Evolutionary conservation across 2,888 invertebrate species (phyloP), one percentile per base, ranked within the genome.

Genomic region (Eupelmus urozonus): DNA sequence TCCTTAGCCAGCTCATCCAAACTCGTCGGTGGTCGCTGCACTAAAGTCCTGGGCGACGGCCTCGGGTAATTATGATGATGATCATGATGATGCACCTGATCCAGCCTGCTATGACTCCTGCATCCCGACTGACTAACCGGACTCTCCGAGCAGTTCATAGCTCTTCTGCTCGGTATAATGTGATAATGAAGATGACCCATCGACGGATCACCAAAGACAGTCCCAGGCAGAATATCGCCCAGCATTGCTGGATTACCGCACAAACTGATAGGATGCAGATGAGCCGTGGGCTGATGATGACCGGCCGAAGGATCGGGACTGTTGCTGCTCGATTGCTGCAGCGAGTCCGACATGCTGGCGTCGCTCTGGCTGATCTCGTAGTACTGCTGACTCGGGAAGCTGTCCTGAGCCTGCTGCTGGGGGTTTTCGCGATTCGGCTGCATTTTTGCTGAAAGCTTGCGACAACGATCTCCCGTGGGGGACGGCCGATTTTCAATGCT

Each of bases 21-120:
- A 78, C 85, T 84, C 16, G 84, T 63, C 7, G 86, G 84, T 11
- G 86, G 80, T 11, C 59, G 18, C 16, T 25, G 20, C 18, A 83
- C 82, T 40, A 45, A 71, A 5, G 82, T 18, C 40, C 82, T 82
- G 40, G 84, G 79, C 16, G 84, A 83, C 20, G 85, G 84, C 63
- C 82, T 79, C 57, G 86, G 70, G 29, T 83, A 79, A 25, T 83
- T 83, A 66, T 83, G 83, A 40, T 83, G 81, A n/a, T 80, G 79
- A 60, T 84, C 85, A 77, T 85, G 85, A 70, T 85, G 82, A 76
- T 87, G 86, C 70, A 85, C 81, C 72, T 87, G 87, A 62, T 88
- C 88, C 49, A 86, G 71, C 25, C 86, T 82, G 45, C 86, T 85
- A 72, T 87, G 87, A 16, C 84, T 82, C 13, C 87, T 84, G 3